Evolutionary conservation across 2,797 vertebrate genomes (phyloP).

Genomic region (Phataginus tricuspis): DNA sequence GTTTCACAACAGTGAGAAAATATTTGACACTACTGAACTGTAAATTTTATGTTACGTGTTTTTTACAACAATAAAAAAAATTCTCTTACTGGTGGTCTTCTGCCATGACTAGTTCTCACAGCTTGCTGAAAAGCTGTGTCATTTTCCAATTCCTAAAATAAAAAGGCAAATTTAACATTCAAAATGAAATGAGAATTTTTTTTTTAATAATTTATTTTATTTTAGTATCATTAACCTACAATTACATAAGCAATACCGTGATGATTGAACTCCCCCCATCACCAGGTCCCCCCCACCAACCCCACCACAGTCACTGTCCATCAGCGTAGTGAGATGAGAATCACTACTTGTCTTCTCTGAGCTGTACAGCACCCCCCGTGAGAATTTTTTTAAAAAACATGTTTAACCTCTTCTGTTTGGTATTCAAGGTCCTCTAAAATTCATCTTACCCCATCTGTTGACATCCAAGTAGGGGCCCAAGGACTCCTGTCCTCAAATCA

Average conservation of each 20-base stretch:
- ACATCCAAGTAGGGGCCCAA: not conserved
- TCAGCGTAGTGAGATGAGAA: too few species aligned
- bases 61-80: not conserved
- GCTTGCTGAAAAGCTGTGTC: conserved; percentile 96
- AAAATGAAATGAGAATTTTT: conserved; percentile 8
- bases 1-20: not conserved
- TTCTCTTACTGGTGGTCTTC: conserved; percentile 93
- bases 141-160: conserved; percentile 94
- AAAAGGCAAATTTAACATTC: conserved; percentile 62
- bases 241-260: too few species aligned
- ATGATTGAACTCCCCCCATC: too few species aligned
- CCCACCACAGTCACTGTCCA: too few species aligned
- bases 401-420: not conserved
- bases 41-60: not conserved
- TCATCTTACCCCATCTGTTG: not conserved
- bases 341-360: too few species aligned
- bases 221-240: too few species aligned
- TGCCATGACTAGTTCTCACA: conserved; percentile 95
- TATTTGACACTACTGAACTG: not conserved
- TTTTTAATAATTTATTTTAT: too few species aligned
- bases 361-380: too few species aligned
- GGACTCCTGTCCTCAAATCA: not conserved
- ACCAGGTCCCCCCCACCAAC: too few species aligned
- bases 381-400: not conserved
- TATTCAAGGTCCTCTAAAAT: not conserved